Percentiles rank a stretch among this genome's conserved stretches.
Conservation (phyloP, 1,140 invertebrate genomes). For the Mesaphorura yosii region DNA sequence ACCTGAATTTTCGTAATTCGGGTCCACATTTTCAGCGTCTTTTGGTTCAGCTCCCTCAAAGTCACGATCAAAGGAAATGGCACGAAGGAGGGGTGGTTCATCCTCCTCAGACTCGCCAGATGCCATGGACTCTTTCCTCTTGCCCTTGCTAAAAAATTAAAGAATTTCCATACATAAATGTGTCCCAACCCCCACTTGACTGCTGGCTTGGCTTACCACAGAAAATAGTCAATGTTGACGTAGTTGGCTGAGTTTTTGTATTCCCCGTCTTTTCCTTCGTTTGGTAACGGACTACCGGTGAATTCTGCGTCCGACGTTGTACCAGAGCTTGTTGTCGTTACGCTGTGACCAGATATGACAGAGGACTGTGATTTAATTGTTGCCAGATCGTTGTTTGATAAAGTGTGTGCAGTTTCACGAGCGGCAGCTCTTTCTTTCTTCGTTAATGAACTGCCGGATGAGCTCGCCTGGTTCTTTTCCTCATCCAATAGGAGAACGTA, state of each 20-base stretch:
- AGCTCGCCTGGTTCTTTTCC: constrained; percentile 48
- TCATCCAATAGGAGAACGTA: constrained; percentile 43
- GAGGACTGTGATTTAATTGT: constrained; percentile 33
- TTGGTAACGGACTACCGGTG: constrained; percentile 24
- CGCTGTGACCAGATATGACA: constrained; percentile 37
- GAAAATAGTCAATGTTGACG: constrained; percentile 80
- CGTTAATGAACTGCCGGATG: constrained; percentile 47
- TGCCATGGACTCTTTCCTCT: constrained; percentile 30
- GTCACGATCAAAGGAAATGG: constrained; percentile 31
- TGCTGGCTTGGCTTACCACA: constrained; percentile 64
- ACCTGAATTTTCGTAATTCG: no score
- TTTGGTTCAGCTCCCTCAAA: not conserved
- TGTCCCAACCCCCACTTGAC: no score
- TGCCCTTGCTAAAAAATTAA: constrained; percentile 24
- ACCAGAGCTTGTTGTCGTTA: constrained; percentile 35
- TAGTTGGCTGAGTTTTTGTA: constrained; percentile 55
- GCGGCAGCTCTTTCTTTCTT: constrained; percentile 35
- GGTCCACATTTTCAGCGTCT: no score
- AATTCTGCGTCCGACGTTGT: constrained; percentile 42
- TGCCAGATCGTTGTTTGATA: constrained; percentile 30
- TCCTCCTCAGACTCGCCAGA: constrained; percentile 38
- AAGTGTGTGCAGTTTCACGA: constrained; percentile 9
- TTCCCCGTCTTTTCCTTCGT: constrained; percentile 32
- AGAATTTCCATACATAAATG: no score
- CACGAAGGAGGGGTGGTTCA: constrained; percentile 34